Evolutionary conservation across 2,888 invertebrate species (phyloP).

Genomic region (Gryllus longicercus): DNA sequence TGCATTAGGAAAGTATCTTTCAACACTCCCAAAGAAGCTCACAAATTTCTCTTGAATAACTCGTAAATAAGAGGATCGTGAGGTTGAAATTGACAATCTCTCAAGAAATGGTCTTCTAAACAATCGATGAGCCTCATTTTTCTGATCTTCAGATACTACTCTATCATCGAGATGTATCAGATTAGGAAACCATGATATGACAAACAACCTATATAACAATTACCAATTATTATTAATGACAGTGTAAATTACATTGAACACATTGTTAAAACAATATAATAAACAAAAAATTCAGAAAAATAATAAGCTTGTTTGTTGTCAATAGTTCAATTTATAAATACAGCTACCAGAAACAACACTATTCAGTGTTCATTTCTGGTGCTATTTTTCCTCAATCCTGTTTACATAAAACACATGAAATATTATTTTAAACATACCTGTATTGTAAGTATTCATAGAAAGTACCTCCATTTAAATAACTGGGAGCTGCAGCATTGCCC

Average conservation of each 20-base stretch:
- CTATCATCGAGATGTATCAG: slow-evolving; percentile 69
- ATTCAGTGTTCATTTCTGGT: no score
- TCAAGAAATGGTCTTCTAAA: slow-evolving; percentile 56
- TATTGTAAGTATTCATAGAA: slow-evolving; percentile 73
- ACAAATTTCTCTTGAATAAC: neutral
- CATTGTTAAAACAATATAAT: slow-evolving; percentile 11
- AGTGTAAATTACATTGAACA: no score
- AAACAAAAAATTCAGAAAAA: neutral
- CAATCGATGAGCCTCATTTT: slow-evolving; percentile 58
- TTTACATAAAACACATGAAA: neutral
- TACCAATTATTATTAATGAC: no score
- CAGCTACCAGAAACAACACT: no score
- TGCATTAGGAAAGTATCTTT: slow-evolving; percentile 37
- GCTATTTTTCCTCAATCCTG: no score
- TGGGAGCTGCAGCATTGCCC: slow-evolving; percentile 81
- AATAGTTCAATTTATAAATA: no score
- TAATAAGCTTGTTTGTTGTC: no score
- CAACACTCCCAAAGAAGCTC: slow-evolving; percentile 33
- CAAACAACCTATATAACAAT: slow-evolving; percentile 39
- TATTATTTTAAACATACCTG: slow-evolving; percentile 53
- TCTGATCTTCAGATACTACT: slow-evolving; percentile 63
- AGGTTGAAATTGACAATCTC: slow-evolving; percentile 20
- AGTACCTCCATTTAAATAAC: slow-evolving; percentile 70
- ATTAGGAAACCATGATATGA: slow-evolving; percentile 68
- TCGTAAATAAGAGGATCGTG: neutral